A percentile compares a stretch with the other conserved stretches of the same genome.
phyloP scores from a whole-genome alignment of 2,888 invertebrate genomes.

The Tetranychus truncatus region DNA sequence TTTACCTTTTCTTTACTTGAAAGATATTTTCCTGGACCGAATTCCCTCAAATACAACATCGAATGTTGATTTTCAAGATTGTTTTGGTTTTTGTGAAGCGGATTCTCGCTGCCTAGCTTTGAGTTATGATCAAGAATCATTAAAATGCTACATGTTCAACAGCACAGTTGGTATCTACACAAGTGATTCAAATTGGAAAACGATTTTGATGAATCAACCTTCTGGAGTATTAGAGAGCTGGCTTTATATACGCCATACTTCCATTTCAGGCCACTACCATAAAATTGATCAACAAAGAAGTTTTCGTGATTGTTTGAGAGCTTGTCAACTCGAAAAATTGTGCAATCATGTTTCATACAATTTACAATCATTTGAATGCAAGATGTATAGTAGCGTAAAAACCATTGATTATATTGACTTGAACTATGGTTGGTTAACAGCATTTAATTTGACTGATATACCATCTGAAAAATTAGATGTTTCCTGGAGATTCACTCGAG shows the following conservation, averaged over 20 bases:
- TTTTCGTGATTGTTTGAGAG: background rate
- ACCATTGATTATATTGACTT: background rate
- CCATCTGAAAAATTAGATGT: background rate
- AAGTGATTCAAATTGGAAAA: background rate
- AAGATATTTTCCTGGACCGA: constrained; percentile 2
- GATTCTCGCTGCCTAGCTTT: constrained; percentile 6
- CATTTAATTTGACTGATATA: background rate
- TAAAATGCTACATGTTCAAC: constrained; percentile 10
- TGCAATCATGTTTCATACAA: background rate
- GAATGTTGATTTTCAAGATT: constrained; percentile 7
- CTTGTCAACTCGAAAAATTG: background rate
- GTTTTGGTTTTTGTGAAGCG: constrained; percentile 9
- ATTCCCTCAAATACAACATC: background rate
- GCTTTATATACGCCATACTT: constrained; percentile 6
- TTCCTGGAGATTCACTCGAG: background rate
- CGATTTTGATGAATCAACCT: constrained; percentile 13
- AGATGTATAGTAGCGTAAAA: background rate
- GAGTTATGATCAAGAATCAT: constrained; percentile 5
- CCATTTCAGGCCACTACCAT: background rate
- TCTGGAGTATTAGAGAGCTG: constrained; percentile 7
- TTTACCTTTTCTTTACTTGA: background rate
- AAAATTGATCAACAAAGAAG: background rate
- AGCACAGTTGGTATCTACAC: background rate
- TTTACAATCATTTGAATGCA: background rate
- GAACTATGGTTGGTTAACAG: background rate